Base-by-base conservation (phyloP, 1,140 invertebrate species). In the Elysia chlorotica region DNA sequence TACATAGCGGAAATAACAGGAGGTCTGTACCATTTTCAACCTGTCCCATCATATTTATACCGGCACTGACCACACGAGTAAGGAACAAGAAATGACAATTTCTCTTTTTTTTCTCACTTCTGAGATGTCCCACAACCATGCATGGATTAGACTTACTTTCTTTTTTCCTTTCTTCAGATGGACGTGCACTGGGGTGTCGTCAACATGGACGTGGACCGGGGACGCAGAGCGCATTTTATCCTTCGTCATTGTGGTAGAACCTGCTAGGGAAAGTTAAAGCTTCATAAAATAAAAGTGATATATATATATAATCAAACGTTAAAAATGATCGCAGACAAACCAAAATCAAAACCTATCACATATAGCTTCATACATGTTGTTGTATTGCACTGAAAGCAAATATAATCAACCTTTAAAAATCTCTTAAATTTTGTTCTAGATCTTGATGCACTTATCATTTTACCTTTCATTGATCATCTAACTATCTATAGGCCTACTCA, bases 151-250 rank as follows among this genome's bases (percentile, higher is more conserved):
- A 31, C 25, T n/a, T 36, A 31, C 28, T 23, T 78, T 81, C 61
- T 83, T 84, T 25, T 65, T 73, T 63, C 79, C 74, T 53, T 86
- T 85, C 73, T 85, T 85, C 4, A 86, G 78, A 79, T 86, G 86
- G 21, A 86, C 84, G 78, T 86, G 84, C 0, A 86, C 81, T 65
- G 83, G 83, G 63, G 81, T 80, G 74, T 87, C 85, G 59, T 86
- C 83, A 31, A 86, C 82, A 77, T 86, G 85, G 23, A 86, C 81
- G 80, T 87, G 86, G 5, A 87, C 81, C 23, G 86, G 86, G 41
- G 84, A 86, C 35, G 81, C 81, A 31, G 82, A 71, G n/a, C 79
- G 73, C 19, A 83, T 68, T 48, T 77, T 81, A 54, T 80, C 80
- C 30, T 74, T 75, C 14, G 79, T 78, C 82, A 84, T 83, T 30